Percentiles rank a stretch among this genome's conserved stretches.
Evolutionary conservation across 2,113 vertebrate species (phyloP).

Genomic region (Muntiacus reevesi): DNA sequence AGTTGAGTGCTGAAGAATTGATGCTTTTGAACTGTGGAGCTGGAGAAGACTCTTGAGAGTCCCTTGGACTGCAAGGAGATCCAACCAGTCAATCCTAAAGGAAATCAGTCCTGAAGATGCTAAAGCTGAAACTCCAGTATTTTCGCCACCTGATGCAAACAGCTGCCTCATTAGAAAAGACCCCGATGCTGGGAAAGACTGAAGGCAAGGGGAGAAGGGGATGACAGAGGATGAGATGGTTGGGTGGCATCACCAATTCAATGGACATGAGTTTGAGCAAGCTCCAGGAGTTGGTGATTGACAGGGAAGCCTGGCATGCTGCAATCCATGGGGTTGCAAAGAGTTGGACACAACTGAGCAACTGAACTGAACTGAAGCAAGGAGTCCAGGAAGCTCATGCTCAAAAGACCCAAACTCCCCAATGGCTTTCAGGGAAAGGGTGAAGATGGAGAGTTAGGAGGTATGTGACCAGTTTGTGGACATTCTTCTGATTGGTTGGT

Average conservation of each 20-base stretch:
- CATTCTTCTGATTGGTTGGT: background rate
- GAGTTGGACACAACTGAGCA: background rate
- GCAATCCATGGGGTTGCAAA: background rate
- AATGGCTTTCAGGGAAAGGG: background rate
- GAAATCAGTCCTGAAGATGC: background rate
- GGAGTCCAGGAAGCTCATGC: background rate
- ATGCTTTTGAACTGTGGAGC: background rate
- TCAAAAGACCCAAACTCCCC: background rate
- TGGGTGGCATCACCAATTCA: background rate
- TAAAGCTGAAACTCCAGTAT: background rate
- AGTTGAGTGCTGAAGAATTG: fast-evolving
- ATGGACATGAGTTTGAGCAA: background rate
- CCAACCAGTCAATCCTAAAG: background rate
- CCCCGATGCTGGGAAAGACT: background rate
- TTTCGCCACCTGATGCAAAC: background rate
- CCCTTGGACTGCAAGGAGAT: background rate
- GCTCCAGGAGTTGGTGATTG: background rate
- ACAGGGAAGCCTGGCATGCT: background rate
- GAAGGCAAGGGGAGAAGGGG: background rate
- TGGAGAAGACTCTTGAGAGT: background rate
- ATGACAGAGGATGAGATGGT: background rate
- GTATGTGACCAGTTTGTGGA: background rate
- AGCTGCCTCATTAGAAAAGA: background rate
- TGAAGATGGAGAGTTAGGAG: too few species aligned
- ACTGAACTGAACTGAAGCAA: background rate